A percentile compares a stretch with the other conserved stretches of the same genome.
Evolutionary conservation across 2,113 vertebrate species (phyloP).

Genomic region (Syngnathoides biaculeatus): DNA sequence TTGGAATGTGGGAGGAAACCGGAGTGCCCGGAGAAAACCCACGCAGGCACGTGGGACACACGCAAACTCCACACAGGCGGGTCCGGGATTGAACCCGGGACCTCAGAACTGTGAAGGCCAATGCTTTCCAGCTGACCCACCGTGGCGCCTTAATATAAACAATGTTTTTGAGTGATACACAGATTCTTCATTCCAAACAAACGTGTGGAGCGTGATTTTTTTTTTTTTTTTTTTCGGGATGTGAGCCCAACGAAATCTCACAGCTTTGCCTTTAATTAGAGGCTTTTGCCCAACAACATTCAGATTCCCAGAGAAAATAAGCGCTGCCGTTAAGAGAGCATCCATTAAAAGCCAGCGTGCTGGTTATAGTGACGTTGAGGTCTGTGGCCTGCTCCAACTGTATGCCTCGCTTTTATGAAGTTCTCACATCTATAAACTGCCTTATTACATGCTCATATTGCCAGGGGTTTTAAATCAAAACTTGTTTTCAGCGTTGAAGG

Average conservation of each 20-base stretch:
- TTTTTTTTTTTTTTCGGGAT: too few species aligned
- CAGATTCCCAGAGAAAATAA: constrained; percentile 54
- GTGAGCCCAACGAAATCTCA: constrained; percentile 40
- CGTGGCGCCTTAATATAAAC: too few species aligned
- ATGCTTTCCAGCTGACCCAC: too few species aligned
- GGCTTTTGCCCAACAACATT: constrained; percentile 46
- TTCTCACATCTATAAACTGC: constrained; percentile 56
- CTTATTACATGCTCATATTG: constrained; percentile 47
- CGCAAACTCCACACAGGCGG: too few species aligned
- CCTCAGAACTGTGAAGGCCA: too few species aligned
- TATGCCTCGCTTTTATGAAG: constrained; percentile 43
- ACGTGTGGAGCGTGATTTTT: constrained; percentile 14
- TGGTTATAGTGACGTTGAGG: constrained; percentile 45
- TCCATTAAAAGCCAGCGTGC: constrained; percentile 58
- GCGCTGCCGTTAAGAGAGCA: constrained; percentile 39
- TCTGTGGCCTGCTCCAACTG: constrained; percentile 48
- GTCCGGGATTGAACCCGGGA: too few species aligned
- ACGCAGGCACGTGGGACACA: too few species aligned
- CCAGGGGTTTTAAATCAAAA: constrained; percentile 22
- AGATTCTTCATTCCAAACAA: neutral
- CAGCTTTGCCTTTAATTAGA: constrained; percentile 45
- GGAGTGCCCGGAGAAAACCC: too few species aligned
- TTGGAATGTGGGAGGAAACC: too few species aligned
- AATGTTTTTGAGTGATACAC: neutral
- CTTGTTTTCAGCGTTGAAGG: constrained; percentile 9